Conservation (phyloP, 2,113 vertebrate species). For the Megaceryle torquata region DNA sequence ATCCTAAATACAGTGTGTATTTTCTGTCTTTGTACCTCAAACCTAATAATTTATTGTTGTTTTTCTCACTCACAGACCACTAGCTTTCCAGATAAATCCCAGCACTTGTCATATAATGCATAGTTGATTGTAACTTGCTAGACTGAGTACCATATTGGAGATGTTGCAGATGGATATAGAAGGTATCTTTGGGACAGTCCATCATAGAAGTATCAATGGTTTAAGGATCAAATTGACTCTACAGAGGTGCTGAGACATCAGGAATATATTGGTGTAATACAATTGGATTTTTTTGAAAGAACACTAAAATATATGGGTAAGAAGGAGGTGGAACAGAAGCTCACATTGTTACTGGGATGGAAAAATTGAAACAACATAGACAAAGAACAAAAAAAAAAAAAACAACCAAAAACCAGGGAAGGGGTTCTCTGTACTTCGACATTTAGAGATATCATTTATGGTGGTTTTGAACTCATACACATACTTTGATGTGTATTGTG, state of each 20-base stretch:
- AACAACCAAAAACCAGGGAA: not conserved
- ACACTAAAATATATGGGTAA: not conserved
- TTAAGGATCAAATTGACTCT: not conserved
- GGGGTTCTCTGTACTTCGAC: not conserved
- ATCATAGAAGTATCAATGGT: not conserved
- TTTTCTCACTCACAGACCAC: not conserved
- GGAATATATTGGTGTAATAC: not conserved
- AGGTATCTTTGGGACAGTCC: not conserved
- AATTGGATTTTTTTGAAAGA: not conserved
- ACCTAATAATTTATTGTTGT: not conserved
- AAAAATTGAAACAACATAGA: not conserved
- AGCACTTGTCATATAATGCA: not conserved
- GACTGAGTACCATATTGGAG: not conserved
- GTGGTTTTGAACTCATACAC: not conserved
- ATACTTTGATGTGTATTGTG: slow-evolving; percentile 34
- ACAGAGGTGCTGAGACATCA: not conserved
- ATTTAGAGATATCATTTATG: not conserved
- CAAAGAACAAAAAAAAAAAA: not conserved
- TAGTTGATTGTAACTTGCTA: not conserved
- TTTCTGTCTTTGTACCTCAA: not conserved
- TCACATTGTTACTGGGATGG: not conserved
- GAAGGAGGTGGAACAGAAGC: not conserved
- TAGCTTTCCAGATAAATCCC: not conserved
- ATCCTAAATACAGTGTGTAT: not conserved
- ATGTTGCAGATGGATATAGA: not conserved